A percentile compares a stretch with the other conserved stretches of the same genome.
These are phyloP conservation scores for Momotus momota DNA, from an alignment of 2,797 vertebrate species.

Conservation along the genomic window DNA sequence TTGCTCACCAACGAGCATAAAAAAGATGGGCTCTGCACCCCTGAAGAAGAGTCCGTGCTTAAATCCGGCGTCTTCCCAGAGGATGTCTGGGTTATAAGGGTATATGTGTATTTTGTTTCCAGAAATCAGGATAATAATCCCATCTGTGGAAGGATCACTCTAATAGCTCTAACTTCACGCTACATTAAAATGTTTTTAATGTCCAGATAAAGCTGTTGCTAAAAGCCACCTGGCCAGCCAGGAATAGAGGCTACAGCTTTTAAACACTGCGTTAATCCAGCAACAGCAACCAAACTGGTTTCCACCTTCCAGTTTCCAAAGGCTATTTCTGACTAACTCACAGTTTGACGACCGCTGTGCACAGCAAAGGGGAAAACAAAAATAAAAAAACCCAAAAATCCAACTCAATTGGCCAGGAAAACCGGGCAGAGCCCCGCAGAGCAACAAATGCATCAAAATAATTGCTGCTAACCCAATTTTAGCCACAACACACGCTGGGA, in stretches of 20 bases:
- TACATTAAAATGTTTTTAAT: background rate
- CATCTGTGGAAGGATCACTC: background rate
- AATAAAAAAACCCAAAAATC: background rate
- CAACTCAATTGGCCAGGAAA: slow-evolving; percentile 27
- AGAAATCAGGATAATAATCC: background rate
- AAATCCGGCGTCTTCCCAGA: background rate
- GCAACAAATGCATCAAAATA: slow-evolving; percentile 61
- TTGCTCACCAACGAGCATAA: no score
- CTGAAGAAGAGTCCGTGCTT: background rate
- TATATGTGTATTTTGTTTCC: background rate
- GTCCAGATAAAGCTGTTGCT: slow-evolving; percentile 2
- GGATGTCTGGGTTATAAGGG: background rate
- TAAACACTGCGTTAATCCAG: slow-evolving; percentile 26
- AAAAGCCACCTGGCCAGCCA: background rate
- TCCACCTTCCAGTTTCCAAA: slow-evolving; percentile 10
- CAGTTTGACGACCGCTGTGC: slow-evolving; percentile 22
- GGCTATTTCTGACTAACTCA: slow-evolving; percentile 51
- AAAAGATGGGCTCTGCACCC: background rate
- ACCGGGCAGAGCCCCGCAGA: slow-evolving; percentile 39
- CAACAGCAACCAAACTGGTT: slow-evolving; percentile 27
- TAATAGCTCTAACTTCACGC: background rate
- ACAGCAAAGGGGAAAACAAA: slow-evolving; percentile 21
- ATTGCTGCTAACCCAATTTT: slow-evolving; percentile 67
- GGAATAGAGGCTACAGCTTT: background rate
- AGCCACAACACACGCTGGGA: slow-evolving; percentile 33